Evolutionary conservation across 1,140 invertebrate species (phyloP).

Genomic region (Bombus waltoni): DNA sequence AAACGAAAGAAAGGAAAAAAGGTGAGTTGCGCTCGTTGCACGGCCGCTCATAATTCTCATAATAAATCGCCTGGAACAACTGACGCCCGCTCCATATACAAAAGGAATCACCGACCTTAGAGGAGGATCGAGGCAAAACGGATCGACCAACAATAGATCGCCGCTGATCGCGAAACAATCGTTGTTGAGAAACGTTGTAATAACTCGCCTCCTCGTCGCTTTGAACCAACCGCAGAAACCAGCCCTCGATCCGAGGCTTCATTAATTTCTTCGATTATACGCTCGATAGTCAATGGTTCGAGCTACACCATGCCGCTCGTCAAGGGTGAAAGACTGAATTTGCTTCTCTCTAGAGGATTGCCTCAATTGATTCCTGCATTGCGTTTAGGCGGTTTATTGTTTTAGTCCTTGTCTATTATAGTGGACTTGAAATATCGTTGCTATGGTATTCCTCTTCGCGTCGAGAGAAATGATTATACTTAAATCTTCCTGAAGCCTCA

Average conservation of each 20-base stretch:
- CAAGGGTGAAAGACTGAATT: background rate
- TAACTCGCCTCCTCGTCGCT: slow-evolving; percentile 13
- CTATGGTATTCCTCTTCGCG: no score
- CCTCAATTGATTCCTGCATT: background rate
- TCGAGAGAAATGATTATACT: no score
- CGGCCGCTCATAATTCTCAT: slow-evolving; percentile 80
- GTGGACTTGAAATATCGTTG: no score
- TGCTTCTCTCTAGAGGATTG: background rate
- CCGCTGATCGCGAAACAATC: slow-evolving; percentile 56
- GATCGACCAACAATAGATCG: slow-evolving; percentile 49
- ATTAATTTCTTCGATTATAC: slow-evolving; percentile 40
- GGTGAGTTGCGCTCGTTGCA: slow-evolving; percentile 38
- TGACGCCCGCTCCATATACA: slow-evolving; percentile 70
- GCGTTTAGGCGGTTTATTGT: background rate
- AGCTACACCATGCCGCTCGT: background rate
- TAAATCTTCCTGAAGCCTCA: no score
- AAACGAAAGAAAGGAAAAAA: slow-evolving; percentile 48
- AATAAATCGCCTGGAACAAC: slow-evolving; percentile 80
- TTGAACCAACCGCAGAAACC: background rate
- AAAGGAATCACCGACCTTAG: slow-evolving; percentile 60
- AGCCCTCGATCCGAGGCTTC: background rate
- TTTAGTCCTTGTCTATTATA: no score
- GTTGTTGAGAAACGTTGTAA: slow-evolving; percentile 48
- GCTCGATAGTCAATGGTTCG: background rate
- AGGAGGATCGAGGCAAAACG: slow-evolving; percentile 32